These are phyloP conservation scores for Catocala sponsa DNA, from an alignment of 2,888 invertebrate species.

Conservation along the genomic window DNA sequence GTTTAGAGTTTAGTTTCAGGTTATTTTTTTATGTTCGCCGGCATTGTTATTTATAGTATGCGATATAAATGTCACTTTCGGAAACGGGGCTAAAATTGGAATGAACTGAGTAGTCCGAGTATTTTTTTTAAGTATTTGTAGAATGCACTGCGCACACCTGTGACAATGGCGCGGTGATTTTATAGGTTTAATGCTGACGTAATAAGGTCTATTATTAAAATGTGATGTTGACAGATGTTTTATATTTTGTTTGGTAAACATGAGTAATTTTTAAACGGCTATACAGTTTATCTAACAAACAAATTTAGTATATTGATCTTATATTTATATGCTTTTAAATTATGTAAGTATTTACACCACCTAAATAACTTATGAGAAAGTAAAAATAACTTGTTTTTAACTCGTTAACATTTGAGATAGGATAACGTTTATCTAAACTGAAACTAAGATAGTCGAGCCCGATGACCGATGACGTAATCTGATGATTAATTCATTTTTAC, in stretches of 20 bases:
- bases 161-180: constrained; percentile 32
- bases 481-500: constrained; percentile 22
- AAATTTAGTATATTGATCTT: no score
- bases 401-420: neutral
- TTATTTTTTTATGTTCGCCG: constrained; percentile 26
- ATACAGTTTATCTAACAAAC: neutral
- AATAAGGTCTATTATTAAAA: constrained; percentile 31
- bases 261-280: neutral
- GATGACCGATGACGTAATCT: constrained; percentile 35
- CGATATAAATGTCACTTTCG: constrained; percentile 19
- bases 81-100: constrained; percentile 16
- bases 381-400: no score
- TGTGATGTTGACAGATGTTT: constrained; percentile 4
- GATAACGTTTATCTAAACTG: neutral
- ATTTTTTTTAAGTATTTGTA: constrained; percentile 26
- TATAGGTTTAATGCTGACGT: constrained; percentile 23
- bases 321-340: no score
- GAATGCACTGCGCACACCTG: constrained; percentile 14
- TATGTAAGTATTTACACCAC: no score
- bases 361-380: no score
- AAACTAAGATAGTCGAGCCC: neutral
- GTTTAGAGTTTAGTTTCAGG: constrained; percentile 19
- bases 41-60: constrained; percentile 37
- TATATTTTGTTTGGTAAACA: constrained; percentile 22
- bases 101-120: constrained; percentile 2